Percentiles rank a stretch among this genome's conserved stretches.
Conservation (phyloP, 2,888 invertebrate genomes). For the Microctonus aethiopoides region DNA sequence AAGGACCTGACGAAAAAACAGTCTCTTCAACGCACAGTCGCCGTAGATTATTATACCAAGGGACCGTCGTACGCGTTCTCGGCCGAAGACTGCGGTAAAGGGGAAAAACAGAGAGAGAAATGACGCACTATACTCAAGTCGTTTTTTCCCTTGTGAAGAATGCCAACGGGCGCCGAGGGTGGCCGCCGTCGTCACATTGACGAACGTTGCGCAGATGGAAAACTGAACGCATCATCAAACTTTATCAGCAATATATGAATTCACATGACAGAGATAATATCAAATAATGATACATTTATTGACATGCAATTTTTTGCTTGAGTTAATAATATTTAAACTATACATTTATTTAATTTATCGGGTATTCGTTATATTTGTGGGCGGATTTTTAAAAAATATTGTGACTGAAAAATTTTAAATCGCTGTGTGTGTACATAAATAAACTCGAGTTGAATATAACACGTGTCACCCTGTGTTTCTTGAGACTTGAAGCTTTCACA, state of each 20-base stretch:
- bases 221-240: conserved; percentile 49
- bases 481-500: conserved; percentile 53
- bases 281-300: conserved; percentile 30
- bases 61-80: conserved; percentile 7
- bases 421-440: conserved; percentile 36
- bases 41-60: conserved; percentile 53
- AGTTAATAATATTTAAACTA: background rate
- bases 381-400: conserved; percentile 11
- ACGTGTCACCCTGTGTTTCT: conserved; percentile 63
- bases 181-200: conserved; percentile 62
- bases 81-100: conserved; percentile 14
- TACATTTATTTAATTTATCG: conserved; percentile 3
- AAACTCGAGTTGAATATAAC: conserved; percentile 57
- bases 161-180: conserved; percentile 57
- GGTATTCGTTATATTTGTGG: background rate
- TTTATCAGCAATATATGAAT: conserved; percentile 38
- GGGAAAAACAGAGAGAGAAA: conserved; percentile 35
- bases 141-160: conserved; percentile 48
- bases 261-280: conserved; percentile 17
- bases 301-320: no score
- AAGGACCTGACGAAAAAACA: conserved; percentile 36
- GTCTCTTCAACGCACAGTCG: conserved; percentile 36
- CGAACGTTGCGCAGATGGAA: conserved; percentile 65
- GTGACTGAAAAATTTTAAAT: conserved; percentile 11
- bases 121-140: conserved; percentile 34